A percentile compares a stretch with the other conserved stretches of the same genome.
phyloP scores from a whole-genome alignment of 2,888 invertebrate genomes.

The Argyra leucocephala region DNA sequence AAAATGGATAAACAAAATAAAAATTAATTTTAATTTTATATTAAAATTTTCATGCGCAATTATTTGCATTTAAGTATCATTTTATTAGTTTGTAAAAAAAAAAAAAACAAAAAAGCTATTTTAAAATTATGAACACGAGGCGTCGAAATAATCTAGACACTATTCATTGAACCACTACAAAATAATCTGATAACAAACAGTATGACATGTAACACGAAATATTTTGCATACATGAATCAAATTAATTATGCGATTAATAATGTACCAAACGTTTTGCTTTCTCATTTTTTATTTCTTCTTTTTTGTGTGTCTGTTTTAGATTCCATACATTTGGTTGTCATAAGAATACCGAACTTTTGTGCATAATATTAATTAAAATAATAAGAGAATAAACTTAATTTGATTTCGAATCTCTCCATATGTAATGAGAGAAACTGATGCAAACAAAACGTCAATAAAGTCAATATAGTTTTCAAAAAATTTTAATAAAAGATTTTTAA shows the following conservation, averaged over 20 bases:
- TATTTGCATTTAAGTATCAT: not conserved
- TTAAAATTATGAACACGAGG: slow-evolving; percentile 13
- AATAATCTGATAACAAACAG: slow-evolving; percentile 22
- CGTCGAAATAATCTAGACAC: slow-evolving; percentile 26
- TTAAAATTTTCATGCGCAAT: not conserved
- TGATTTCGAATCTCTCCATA: too few relatives aligned
- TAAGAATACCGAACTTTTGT: too few relatives aligned
- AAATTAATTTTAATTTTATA: not conserved
- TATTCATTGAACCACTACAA: slow-evolving; percentile 17
- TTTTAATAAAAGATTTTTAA: too few relatives aligned
- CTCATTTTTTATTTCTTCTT: not conserved
- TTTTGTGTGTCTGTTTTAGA: not conserved
- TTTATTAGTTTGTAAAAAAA: not conserved
- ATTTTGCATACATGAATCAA: slow-evolving; percentile 42
- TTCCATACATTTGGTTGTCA: too few relatives aligned
- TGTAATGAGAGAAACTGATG: too few relatives aligned
- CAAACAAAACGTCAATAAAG: too few relatives aligned
- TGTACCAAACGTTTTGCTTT: not conserved
- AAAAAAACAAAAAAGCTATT: not conserved
- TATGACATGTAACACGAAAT: slow-evolving; percentile 31
- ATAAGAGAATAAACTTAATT: too few relatives aligned
- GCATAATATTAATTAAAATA: too few relatives aligned
- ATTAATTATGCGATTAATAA: slow-evolving; percentile 37
- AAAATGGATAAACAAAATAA: not conserved
- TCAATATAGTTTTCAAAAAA: too few relatives aligned